Evolutionary conservation across 2,113 vertebrate genomes (phyloP).

Genomic region (Paraplagusia blochii): DNA sequence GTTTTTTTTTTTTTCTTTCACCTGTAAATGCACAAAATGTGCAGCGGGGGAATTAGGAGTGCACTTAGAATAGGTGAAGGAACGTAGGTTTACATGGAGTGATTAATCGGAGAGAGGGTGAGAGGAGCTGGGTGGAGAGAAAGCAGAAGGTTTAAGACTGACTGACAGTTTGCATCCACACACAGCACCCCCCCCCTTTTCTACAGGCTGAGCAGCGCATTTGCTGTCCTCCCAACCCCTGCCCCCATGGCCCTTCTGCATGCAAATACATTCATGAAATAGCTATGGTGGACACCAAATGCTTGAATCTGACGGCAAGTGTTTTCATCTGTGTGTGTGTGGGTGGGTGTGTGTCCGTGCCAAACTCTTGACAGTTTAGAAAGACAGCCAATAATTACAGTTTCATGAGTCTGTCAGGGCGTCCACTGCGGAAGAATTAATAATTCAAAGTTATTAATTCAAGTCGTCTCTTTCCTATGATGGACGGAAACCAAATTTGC

Average conservation of each 20-base stretch:
- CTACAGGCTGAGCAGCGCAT: constrained; percentile 63
- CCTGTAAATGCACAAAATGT: constrained; percentile 49
- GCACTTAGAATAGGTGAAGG: constrained; percentile 52
- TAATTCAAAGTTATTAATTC: no score
- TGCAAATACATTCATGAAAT: constrained; percentile 77
- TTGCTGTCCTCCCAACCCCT: constrained; percentile 58
- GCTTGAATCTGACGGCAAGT: constrained; percentile 24
- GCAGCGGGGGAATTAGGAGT: constrained; percentile 12
- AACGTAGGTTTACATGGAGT: constrained; percentile 59
- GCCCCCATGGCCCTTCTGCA: constrained; percentile 64
- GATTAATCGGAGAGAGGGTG: constrained; percentile 61
- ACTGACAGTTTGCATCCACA: constrained; percentile 75
- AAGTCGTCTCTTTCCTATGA: no score
- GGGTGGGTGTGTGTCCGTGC: constrained; percentile 19
- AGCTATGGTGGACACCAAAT: constrained; percentile 68
- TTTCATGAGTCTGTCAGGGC: background rate
- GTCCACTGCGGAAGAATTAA: background rate
- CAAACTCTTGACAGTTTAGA: constrained; percentile 31
- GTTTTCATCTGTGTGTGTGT: constrained; percentile 4
- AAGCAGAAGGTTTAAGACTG: constrained; percentile 73
- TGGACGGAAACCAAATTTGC: no score
- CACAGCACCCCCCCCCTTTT: constrained; percentile 63
- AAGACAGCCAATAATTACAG: constrained; percentile 13
- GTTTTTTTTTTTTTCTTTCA: constrained; percentile 66
- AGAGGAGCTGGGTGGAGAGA: constrained; percentile 28